Evolutionary conservation across 1,140 invertebrate genomes (phyloP).

Genomic region (Drosophila eugracilis): DNA sequence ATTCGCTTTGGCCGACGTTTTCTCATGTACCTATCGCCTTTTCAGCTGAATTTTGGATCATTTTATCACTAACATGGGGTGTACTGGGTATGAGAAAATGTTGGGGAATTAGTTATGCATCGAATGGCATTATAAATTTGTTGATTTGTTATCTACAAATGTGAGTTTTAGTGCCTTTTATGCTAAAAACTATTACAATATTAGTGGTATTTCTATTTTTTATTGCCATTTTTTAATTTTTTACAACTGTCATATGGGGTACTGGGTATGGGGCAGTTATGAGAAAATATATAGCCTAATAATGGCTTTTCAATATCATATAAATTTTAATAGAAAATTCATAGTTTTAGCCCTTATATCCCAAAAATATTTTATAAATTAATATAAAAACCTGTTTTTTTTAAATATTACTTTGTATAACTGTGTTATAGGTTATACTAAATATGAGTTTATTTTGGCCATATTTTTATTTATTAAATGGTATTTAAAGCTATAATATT

Average conservation of each 20-base stretch:
- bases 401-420: no score
- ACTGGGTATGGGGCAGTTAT: neutral
- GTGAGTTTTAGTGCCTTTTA: neutral
- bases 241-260: neutral
- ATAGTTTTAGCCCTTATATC: neutral
- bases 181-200: neutral
- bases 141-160: neutral
- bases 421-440: no score
- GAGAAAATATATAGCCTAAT: accelerated
- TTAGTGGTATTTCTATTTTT: neutral
- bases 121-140: neutral
- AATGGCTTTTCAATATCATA: neutral
- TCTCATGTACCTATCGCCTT: neutral
- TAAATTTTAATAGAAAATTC: neutral
- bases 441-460: no score
- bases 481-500: no score
- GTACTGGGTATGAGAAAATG: neutral
- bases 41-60: constrained; percentile 14
- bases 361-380: neutral
- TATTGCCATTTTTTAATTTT: neutral
- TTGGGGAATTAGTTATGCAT: no score
- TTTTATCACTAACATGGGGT: neutral
- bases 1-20: constrained; percentile 44
- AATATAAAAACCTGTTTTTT: no score
- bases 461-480: no score